These are phyloP conservation scores for Phocoena phocoena DNA, from an alignment of 2,113 vertebrate genomes.

Conservation along the genomic window DNA sequence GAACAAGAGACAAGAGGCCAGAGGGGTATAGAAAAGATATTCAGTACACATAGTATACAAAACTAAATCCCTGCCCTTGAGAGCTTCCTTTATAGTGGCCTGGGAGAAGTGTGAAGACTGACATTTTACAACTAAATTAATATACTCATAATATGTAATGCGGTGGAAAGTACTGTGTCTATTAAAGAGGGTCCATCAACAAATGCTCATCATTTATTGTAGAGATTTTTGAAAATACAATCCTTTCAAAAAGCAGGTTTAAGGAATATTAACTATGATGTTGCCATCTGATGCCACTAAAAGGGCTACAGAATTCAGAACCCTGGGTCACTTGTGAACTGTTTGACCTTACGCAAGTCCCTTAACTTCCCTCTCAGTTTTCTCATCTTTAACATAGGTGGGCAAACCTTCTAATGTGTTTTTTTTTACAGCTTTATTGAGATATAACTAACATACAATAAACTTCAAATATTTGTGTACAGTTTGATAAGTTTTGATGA, in stretches of 20 bases:
- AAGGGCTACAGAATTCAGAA: not conserved
- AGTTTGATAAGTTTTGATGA: not conserved
- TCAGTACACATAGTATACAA: not conserved
- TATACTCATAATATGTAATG: not conserved
- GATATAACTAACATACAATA: not conserved
- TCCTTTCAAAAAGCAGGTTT: not conserved
- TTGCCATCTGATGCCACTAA: not conserved
- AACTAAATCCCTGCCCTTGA: not conserved
- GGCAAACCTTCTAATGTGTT: not conserved
- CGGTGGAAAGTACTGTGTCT: not conserved
- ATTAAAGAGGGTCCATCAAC: not conserved
- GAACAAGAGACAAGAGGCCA: not conserved
- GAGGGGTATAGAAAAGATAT: not conserved
- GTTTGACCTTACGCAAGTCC: not conserved
- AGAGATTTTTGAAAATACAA: not conserved
- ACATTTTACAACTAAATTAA: not conserved
- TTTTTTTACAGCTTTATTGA: not conserved
- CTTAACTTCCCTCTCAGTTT: not conserved
- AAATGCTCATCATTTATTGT: not conserved
- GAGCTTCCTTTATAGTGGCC: not conserved
- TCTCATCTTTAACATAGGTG: not conserved
- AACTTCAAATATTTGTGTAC: not conserved
- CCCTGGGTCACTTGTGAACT: not conserved
- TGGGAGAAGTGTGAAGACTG: not conserved
- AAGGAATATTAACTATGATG: not conserved